These are phyloP conservation scores for Apostichopus japonicus DNA, from an alignment of 35 echinoderm and acorn worm genomes.

Conservation along the genomic window DNA sequence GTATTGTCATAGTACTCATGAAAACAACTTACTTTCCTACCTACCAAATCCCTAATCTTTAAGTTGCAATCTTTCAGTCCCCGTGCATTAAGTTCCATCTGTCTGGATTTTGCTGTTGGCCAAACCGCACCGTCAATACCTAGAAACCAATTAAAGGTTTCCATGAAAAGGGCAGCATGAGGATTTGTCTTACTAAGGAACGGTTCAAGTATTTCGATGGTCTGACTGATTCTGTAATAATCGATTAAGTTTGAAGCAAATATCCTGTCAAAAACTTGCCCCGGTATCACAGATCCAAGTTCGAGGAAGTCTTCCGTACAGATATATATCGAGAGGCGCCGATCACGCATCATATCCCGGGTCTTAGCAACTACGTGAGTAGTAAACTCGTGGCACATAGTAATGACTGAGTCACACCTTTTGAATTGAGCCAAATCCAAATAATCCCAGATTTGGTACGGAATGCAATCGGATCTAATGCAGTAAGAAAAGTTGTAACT, in stretches of 20 bases:
- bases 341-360: slow-evolving; percentile 14
- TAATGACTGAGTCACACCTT: not conserved
- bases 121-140: slow-evolving; percentile 2
- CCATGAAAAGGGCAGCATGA: slow-evolving; percentile 56
- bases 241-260: slow-evolving; percentile 70
- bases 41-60: not conserved
- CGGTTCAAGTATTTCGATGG: slow-evolving; percentile 47
- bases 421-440: not conserved
- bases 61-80: slow-evolving; percentile 10
- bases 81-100: not conserved
- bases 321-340: slow-evolving; percentile 26
- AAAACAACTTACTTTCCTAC: not conserved
- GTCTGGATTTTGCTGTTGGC: not conserved
- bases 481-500: slow-evolving; percentile 43
- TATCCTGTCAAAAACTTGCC: slow-evolving; percentile 64
- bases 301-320: slow-evolving; percentile 51
- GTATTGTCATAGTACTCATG: slow-evolving; percentile 78
- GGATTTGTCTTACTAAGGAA: slow-evolving; percentile 61
- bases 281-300: not conserved
- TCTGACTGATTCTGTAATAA: not conserved
- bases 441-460: slow-evolving; percentile 69
- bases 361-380: not conserved
- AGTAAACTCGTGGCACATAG: slow-evolving; percentile 41
- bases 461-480: slow-evolving; percentile 33
- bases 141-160: slow-evolving; percentile 48